These are phyloP conservation scores for Meloe dianella DNA, from an alignment of 2,888 invertebrate genomes.

Conservation along the genomic window DNA sequence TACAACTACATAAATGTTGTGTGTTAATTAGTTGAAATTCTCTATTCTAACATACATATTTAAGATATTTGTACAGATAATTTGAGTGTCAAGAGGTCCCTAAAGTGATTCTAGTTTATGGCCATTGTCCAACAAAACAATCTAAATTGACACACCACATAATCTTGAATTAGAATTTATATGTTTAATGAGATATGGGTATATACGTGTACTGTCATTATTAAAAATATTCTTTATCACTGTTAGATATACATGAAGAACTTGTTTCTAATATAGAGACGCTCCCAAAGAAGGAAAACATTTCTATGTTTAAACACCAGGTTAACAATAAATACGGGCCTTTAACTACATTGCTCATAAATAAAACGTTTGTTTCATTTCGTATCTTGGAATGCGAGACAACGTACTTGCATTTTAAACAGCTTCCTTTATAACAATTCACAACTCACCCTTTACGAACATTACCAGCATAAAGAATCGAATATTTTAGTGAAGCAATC, in stretches of 20 bases:
- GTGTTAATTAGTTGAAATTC: neutral
- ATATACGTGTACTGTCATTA: slow-evolving; percentile 8
- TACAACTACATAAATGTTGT: neutral
- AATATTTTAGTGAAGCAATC: neutral
- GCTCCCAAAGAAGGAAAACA: slow-evolving; percentile 25
- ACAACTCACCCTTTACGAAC: slow-evolving; percentile 8
- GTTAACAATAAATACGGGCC: slow-evolving; percentile 28
- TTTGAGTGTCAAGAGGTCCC: slow-evolving; percentile 20
- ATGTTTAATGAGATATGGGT: slow-evolving; percentile 18
- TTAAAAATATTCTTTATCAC: slow-evolving; percentile 23
- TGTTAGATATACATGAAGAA: slow-evolving; percentile 22
- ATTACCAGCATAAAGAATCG: slow-evolving; percentile 9
- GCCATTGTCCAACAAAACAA: slow-evolving; percentile 21
- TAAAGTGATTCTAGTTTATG: slow-evolving; percentile 22
- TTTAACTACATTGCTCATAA: slow-evolving; percentile 28
- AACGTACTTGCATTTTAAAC: slow-evolving; percentile 25
- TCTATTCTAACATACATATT: neutral
- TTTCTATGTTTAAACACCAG: slow-evolving; percentile 26
- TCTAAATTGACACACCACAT: slow-evolving; percentile 26
- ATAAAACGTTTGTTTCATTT: slow-evolving; percentile 32
- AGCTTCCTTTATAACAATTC: slow-evolving; percentile 19
- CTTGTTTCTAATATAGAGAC: slow-evolving; percentile 19
- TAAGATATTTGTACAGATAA: slow-evolving; percentile 10
- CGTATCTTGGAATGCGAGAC: slow-evolving; percentile 28
- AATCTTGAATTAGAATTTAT: slow-evolving; percentile 21